These are phyloP conservation scores for Druon quercuslanigerum DNA, from an alignment of 1,140 invertebrate genomes.

Conservation along the genomic window DNA sequence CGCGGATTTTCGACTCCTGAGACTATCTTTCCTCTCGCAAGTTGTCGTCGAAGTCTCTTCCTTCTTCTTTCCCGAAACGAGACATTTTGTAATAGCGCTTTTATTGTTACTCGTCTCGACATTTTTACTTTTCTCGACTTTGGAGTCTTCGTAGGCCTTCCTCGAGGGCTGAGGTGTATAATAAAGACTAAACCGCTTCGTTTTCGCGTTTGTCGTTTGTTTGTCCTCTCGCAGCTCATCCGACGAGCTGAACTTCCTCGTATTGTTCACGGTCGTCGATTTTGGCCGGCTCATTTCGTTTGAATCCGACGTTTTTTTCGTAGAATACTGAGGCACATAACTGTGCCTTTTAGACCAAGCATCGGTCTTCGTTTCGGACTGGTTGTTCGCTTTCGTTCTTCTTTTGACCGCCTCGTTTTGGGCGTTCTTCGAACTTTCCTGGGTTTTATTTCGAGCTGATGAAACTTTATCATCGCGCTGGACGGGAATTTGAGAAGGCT, in stretches of 20 bases:
- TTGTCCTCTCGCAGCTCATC: constrained; percentile 63
- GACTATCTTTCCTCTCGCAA: constrained; percentile 36
- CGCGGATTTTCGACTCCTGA: constrained; percentile 53
- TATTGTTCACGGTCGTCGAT: neutral
- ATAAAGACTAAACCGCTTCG: constrained; percentile 66
- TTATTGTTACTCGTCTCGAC: constrained; percentile 42
- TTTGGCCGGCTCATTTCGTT: constrained; percentile 34
- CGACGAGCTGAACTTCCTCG: constrained; percentile 62
- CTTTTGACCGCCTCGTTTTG: constrained; percentile 57
- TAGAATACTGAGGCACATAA: constrained; percentile 48
- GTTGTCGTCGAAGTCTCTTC: constrained; percentile 34
- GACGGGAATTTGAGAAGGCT: constrained; percentile 5
- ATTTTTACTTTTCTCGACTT: constrained; percentile 41
- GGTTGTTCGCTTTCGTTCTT: constrained; percentile 37
- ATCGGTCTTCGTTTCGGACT: constrained; percentile 17
- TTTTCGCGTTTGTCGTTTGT: constrained; percentile 51
- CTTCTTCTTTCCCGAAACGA: constrained; percentile 41
- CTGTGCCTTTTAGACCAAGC: constrained; percentile 56
- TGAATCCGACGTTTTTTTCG: constrained; percentile 45
- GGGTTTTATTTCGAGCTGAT: constrained; percentile 31
- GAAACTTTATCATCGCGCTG: constrained; percentile 35
- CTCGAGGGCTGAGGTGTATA: constrained; percentile 65
- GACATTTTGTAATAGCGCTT: constrained; percentile 29
- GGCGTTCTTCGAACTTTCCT: constrained; percentile 42
- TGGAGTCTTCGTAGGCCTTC: constrained; percentile 64